Base-by-base conservation (phyloP, 2,888 invertebrate species). In the Chloroclystis v-ata region DNA sequence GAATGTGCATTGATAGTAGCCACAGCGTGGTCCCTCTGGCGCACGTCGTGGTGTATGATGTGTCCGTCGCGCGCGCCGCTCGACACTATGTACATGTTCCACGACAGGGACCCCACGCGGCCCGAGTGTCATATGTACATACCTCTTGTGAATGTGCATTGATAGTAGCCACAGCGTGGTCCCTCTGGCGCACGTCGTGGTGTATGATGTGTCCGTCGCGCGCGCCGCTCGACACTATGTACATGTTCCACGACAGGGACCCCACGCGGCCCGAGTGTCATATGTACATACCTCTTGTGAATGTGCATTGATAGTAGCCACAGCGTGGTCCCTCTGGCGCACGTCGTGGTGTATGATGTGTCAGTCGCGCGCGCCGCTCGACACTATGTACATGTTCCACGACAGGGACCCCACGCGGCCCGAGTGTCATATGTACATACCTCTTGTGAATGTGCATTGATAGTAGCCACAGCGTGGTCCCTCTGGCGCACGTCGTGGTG, bases 281-380 rank as follows among this genome's bases (percentile, higher is more conserved):
- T n/a, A n/a, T n/a, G n/a, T 6, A 29, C 30, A 9, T 43, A 93
- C 92, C 85, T 94, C 94, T 74, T 94, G 94, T 1, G 92, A 88
- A 70, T 97, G 97, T 5, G 92, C 94, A 7, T 85, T 78, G 37
- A 97, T 76, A 1, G 93, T 91, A 9, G 91, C 88, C 1, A 97
- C 90, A 40, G 92, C 90, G 73, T 98, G 98, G 13, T 97, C 92
- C 0, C 96, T 88, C 63, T 95, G 92, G 9, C 99, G 89, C 2
- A 99, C 98, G 84, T 99, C 99, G 73, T 99, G 97, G 74, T 98
- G 97, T 50, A 96, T 92, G 48, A 99, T 95, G 64, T 91, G 90
- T 0, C 99, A 99, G 71, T 93, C 92, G 54, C 97, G 91, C 43
- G 92, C 91, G 7, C 99, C 99, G 67, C 95, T 96, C 37, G 92